Base-by-base conservation (phyloP, 30 jellyfish, hydroid and myxozoan species). In the Nemopilema nomurai region DNA sequence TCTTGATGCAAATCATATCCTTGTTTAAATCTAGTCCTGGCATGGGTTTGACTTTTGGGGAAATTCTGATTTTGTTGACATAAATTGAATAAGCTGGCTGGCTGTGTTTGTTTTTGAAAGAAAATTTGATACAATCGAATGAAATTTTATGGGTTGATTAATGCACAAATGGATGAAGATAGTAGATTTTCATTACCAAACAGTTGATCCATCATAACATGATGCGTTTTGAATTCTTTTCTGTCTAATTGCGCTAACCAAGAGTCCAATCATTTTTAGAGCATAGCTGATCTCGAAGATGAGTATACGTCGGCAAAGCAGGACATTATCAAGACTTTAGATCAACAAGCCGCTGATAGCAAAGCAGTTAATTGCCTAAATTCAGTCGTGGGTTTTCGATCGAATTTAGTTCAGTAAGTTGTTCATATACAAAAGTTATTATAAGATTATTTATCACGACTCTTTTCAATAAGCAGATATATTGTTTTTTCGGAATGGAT, bases 341-440 rank as follows among this genome's bases (percentile, higher is more conserved):
- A 70, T 17, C 57, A 6, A 3, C 18, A 32, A 21, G 52, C 51
- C 18, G 76, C 63, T 17, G 86, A 83, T 29, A 19, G 30, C 17
- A 62, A 68, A 23, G 25, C 83, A 62, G 8, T 83, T 18, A 13
- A 79, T 23, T 83, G 80, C 30, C 67, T 83, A 4, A 62, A 72
- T 21, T 24, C 83, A 18, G 74, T 29, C 49, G 77, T 51, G 22
- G 86, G 72, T 30, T 74, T 62, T 50, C 62, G 86, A 4, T 53
- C 92, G 16, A 69, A 68, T 13, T n/a, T 83, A 32, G 77, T 83
- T 16, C 66, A 30, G 92, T 83, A 30, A 71, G 92, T 83, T 19
- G 22, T 29, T 1, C 30, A 67, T 67, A 20, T 71, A 4, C 57
- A 24, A 41, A 3, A 41, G 57, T 6, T 41, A 13, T 41, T 13